These are phyloP conservation scores for Pseudois nayaur DNA, from an alignment of 2,113 vertebrate species.

Conservation along the genomic window DNA sequence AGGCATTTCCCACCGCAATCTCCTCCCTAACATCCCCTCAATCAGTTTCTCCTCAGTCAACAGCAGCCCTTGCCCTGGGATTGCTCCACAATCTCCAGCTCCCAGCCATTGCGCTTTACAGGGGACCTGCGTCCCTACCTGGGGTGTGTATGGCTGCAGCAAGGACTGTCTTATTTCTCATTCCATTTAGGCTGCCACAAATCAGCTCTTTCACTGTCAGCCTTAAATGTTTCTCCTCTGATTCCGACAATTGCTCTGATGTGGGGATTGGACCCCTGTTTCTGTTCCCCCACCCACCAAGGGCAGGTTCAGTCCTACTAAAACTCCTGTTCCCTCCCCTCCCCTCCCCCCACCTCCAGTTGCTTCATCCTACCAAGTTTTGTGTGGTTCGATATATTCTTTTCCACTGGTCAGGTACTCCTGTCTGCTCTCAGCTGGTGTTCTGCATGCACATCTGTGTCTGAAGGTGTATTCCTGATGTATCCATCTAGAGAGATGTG, in stretches of 20 bases:
- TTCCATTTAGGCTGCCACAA: background rate
- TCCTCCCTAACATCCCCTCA: too few species aligned
- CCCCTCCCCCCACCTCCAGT: accelerated
- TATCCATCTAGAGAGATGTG: background rate
- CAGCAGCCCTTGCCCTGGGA: too few species aligned
- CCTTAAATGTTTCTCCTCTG: background rate
- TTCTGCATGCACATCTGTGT: background rate
- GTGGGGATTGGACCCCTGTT: background rate
- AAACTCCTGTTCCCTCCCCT: accelerated
- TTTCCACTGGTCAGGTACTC: background rate
- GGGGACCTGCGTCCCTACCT: background rate
- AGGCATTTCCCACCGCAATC: too few species aligned
- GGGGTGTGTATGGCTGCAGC: background rate
- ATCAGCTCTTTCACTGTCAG: background rate
- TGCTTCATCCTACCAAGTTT: background rate
- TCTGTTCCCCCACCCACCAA: background rate
- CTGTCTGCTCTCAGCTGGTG: background rate
- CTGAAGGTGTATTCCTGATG: background rate
- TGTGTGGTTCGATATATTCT: background rate
- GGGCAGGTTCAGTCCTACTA: background rate
- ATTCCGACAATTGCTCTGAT: background rate
- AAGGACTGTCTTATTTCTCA: background rate
- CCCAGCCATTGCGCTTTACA: accelerated
- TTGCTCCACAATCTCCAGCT: background rate
- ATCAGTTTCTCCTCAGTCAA: too few species aligned